Percentiles rank a stretch among this genome's conserved stretches.
Conservation (phyloP, 1,140 invertebrate genomes). For the Papilio dardanus region DNA sequence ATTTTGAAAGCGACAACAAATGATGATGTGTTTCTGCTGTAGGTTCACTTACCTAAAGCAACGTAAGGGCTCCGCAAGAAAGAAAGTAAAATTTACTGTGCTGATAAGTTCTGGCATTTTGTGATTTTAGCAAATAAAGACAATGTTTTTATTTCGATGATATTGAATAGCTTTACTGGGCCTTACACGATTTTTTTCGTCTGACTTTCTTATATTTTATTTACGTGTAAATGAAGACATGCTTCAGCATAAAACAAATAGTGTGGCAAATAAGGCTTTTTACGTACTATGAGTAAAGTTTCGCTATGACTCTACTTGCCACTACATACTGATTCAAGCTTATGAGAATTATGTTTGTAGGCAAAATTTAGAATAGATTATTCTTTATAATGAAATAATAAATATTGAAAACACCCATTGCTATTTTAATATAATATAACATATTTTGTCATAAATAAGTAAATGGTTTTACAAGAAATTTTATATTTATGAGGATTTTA, state of each 20-base stretch:
- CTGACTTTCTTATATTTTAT: conserved; percentile 1
- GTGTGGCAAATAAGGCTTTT: conserved; percentile 75
- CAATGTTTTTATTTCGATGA: conserved; percentile 37
- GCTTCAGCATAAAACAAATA: conserved; percentile 69
- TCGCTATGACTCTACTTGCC: conserved; percentile 81
- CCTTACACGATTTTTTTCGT: not conserved
- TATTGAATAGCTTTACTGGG: conserved; percentile 23
- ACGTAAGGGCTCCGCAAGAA: conserved; percentile 82
- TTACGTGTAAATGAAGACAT: conserved; percentile 57
- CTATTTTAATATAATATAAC: not conserved
- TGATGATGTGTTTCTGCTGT: conserved; percentile 63
- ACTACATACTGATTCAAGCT: conserved; percentile 71
- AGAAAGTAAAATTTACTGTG: conserved; percentile 81
- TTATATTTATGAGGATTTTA: conserved; percentile 42
- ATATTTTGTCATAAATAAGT: conserved; percentile 7
- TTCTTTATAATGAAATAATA: conserved; percentile 3
- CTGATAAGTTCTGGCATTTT: conserved; percentile 67
- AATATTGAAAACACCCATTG: conserved; percentile 11
- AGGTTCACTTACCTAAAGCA: conserved; percentile 79
- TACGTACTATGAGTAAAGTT: conserved; percentile 77
- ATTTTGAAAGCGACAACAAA: conserved; percentile 67
- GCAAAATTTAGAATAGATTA: conserved; percentile 13
- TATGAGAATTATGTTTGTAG: conserved; percentile 17
- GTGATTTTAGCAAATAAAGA: conserved; percentile 57
- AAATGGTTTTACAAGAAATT: not conserved